A percentile compares a stretch with the other conserved stretches of the same genome.
These are phyloP conservation scores for Penaeus japonicus DNA, from an alignment of 1,140 invertebrate species.

Conservation along the genomic window DNA sequence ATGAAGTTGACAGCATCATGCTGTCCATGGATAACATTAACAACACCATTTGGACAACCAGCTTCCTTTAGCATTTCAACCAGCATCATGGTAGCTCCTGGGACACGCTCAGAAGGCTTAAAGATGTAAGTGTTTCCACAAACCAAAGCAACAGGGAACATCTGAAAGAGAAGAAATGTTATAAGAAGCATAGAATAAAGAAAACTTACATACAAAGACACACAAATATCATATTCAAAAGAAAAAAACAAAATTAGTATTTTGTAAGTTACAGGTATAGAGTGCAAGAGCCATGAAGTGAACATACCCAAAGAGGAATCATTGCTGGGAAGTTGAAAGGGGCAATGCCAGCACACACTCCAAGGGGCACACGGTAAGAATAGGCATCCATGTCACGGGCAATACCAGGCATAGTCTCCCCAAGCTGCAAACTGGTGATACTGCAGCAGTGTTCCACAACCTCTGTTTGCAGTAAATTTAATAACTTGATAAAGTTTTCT, in stretches of 20 bases:
- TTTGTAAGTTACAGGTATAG: background rate
- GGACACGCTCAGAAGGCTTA: slow-evolving; percentile 96
- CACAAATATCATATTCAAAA: background rate
- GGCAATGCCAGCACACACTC: slow-evolving; percentile 86
- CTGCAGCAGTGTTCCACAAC: slow-evolving; percentile 96
- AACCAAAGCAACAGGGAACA: slow-evolving; percentile 82
- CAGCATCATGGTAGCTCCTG: slow-evolving; percentile 93
- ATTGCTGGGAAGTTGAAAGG: slow-evolving; percentile 98
- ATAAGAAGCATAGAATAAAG: background rate
- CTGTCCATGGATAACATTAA: slow-evolving; percentile 96
- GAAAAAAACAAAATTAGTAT: background rate
- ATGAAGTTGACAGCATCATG: slow-evolving; percentile 96
- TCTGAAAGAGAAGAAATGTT: slow-evolving; percentile 35
- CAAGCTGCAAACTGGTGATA: slow-evolving; percentile 88
- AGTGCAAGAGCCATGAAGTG: background rate
- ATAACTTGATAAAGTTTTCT: no score
- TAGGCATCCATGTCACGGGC: slow-evolving; percentile 93
- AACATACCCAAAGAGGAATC: slow-evolving; percentile 92
- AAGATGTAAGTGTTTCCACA: slow-evolving; percentile 82
- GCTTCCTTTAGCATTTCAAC: slow-evolving; percentile 89
- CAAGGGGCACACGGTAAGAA: slow-evolving; percentile 88
- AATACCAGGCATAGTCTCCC: slow-evolving; percentile 90
- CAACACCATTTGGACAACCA: slow-evolving; percentile 90
- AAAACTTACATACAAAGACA: background rate
- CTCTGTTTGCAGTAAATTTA: slow-evolving; percentile 70